A percentile compares a stretch with the other conserved stretches of the same genome.
Evolutionary conservation across 2,888 invertebrate species (phyloP).

Genomic region (Thymelicus acteon): DNA sequence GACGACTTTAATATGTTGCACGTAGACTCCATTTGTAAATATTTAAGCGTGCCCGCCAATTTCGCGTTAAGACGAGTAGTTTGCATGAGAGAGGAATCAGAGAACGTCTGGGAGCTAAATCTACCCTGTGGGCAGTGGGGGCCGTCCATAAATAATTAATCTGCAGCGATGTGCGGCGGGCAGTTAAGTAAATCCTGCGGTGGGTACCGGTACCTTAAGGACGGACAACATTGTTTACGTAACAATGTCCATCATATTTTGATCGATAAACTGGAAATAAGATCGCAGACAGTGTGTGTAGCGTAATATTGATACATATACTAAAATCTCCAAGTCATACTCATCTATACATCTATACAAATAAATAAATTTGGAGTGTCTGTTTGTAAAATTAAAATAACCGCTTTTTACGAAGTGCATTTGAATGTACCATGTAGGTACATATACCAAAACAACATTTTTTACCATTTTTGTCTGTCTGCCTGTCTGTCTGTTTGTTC

Average conservation of each 20-base stretch:
- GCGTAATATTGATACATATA: no score
- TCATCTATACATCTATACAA: no score
- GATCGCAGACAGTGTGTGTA: not conserved
- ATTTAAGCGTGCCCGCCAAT: slow-evolving; percentile 74
- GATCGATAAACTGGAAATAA: slow-evolving; percentile 19
- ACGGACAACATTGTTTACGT: slow-evolving; percentile 53
- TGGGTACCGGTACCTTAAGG: slow-evolving; percentile 48
- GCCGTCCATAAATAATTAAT: slow-evolving; percentile 82
- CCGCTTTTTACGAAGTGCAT: no score
- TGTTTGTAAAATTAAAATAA: no score
- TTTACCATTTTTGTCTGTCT: no score
- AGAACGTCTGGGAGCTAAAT: slow-evolving; percentile 80
- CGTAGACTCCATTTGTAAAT: slow-evolving; percentile 75
- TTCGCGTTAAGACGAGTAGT: slow-evolving; percentile 81
- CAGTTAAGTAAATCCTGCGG: slow-evolving; percentile 75
- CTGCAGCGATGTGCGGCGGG: slow-evolving; percentile 74
- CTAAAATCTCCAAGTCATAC: no score
- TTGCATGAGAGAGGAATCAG: slow-evolving; percentile 79
- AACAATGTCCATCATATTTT: slow-evolving; percentile 36
- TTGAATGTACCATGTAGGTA: no score
- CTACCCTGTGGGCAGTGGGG: slow-evolving; percentile 70
- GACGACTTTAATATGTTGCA: slow-evolving; percentile 69
- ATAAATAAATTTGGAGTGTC: no score
- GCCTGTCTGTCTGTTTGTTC: no score
- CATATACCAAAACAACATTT: no score